phyloP scores from a whole-genome alignment of 2,113 vertebrate genomes.

The Chionomys nivalis region DNA sequence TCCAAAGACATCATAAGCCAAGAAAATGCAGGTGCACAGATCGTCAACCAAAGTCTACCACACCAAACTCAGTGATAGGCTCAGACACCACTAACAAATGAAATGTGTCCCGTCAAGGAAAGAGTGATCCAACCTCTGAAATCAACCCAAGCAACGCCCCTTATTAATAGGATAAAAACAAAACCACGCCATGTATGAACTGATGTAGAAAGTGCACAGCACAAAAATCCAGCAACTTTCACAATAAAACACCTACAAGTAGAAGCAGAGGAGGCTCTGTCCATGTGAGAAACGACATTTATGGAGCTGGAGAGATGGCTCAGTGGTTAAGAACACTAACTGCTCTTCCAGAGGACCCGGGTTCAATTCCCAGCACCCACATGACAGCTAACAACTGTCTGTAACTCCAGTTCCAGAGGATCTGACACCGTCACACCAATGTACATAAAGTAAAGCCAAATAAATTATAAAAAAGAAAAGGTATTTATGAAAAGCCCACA shows the following conservation, averaged over 20 bases:
- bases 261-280: not conserved
- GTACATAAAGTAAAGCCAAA: too few species aligned
- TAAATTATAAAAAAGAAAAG: not conserved
- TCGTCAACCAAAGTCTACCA: constrained; percentile 35
- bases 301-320: not conserved
- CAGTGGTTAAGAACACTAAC: too few species aligned
- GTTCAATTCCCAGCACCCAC: too few species aligned
- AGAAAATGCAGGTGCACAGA: constrained; percentile 36
- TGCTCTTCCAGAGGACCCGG: too few species aligned
- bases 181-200: constrained; percentile 12
- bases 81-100: not conserved
- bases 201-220: constrained; percentile 11
- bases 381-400: too few species aligned
- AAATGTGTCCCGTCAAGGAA: constrained; percentile 29
- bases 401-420: too few species aligned
- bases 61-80: constrained; percentile 30
- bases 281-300: not conserved
- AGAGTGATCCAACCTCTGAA: constrained; percentile 15
- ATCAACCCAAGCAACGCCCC: not conserved
- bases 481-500: constrained; percentile 27
- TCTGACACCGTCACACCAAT: too few species aligned
- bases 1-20: constrained; percentile 1
- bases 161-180: constrained; percentile 47
- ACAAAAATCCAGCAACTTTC: constrained; percentile 17
- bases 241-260: constrained; percentile 6